A percentile compares a stretch with the other conserved stretches of the same genome.
phyloP scores from a whole-genome alignment of 1,140 invertebrate species.

The Rhysida immarginata region DNA sequence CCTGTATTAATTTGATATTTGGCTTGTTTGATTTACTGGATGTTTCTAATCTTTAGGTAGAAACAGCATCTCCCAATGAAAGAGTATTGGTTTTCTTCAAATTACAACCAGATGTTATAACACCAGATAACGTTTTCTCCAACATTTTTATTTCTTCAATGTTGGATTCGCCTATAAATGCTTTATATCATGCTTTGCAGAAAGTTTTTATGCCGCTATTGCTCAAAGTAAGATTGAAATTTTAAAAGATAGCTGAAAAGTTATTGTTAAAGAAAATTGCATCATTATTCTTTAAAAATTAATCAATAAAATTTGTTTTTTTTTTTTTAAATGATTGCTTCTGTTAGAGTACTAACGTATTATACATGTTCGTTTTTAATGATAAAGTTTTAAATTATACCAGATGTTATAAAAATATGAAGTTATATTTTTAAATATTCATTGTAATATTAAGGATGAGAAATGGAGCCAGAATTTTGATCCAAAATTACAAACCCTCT shows the following conservation, averaged over 20 bases:
- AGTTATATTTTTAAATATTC: too few relatives aligned
- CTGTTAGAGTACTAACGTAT: too few relatives aligned
- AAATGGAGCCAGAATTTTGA: conserved; percentile 34
- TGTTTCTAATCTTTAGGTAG: conserved; percentile 22
- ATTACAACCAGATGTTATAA: conserved; percentile 35
- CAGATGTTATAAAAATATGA: too few relatives aligned
- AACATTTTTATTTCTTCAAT: conserved; percentile 39
- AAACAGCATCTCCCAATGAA: conserved; percentile 24
- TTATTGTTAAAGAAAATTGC: not conserved
- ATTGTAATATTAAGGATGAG: too few relatives aligned
- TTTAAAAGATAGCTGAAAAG: not conserved
- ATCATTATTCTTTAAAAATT: not conserved
- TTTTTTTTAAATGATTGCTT: not conserved
- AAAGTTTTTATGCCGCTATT: conserved; percentile 35
- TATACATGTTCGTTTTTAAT: too few relatives aligned
- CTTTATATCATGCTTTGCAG: conserved; percentile 38
- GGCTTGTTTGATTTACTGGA: not conserved
- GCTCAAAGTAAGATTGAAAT: conserved; percentile 24
- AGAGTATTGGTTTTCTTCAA: conserved; percentile 40
- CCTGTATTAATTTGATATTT: not conserved
- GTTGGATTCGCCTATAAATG: conserved; percentile 37
- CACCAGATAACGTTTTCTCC: conserved; percentile 35
- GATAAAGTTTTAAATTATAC: too few relatives aligned
- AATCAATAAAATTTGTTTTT: not conserved
- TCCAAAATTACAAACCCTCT: conserved; percentile 36